Evolutionary conservation across 2,888 invertebrate species (phyloP).

Genomic region (Branchipolynoe longqiensis): DNA sequence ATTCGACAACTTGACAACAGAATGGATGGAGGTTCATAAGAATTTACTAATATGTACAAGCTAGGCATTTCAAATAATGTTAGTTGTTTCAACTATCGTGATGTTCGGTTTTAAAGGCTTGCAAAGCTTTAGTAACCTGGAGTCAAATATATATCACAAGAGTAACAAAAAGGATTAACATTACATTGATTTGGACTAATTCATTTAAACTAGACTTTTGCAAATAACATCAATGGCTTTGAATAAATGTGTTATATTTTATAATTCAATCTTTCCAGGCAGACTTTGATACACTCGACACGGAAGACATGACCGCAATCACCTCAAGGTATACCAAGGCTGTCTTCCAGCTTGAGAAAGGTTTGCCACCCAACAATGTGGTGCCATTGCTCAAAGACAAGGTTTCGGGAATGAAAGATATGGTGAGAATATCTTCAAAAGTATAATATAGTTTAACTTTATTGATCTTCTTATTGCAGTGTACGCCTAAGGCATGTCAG

Average conservation of each 20-base stretch:
- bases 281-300: slow-evolving; percentile 84
- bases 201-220: not conserved
- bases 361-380: slow-evolving; percentile 90
- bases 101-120: slow-evolving; percentile 23
- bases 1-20: slow-evolving; percentile 87
- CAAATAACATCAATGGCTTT: not conserved
- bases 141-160: not conserved
- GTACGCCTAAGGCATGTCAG: too few species aligned
- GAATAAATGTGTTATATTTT: not conserved
- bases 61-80: not conserved
- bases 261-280: not conserved
- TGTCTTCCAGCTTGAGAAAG: slow-evolving; percentile 90
- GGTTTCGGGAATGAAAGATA: slow-evolving; percentile 90
- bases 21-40: slow-evolving; percentile 86
- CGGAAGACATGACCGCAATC: slow-evolving; percentile 88
- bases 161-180: not conserved
- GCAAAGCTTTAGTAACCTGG: not conserved
- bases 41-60: not conserved
- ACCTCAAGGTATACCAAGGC: slow-evolving; percentile 88
- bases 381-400: slow-evolving; percentile 89
- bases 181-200: not conserved
- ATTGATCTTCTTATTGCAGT: not conserved
- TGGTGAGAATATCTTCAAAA: slow-evolving; percentile 82
- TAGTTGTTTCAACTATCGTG: not conserved
- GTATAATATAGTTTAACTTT: not conserved